Evolutionary conservation across 2,113 vertebrate species (phyloP).

Genomic region (Ondatra zibethicus): DNA sequence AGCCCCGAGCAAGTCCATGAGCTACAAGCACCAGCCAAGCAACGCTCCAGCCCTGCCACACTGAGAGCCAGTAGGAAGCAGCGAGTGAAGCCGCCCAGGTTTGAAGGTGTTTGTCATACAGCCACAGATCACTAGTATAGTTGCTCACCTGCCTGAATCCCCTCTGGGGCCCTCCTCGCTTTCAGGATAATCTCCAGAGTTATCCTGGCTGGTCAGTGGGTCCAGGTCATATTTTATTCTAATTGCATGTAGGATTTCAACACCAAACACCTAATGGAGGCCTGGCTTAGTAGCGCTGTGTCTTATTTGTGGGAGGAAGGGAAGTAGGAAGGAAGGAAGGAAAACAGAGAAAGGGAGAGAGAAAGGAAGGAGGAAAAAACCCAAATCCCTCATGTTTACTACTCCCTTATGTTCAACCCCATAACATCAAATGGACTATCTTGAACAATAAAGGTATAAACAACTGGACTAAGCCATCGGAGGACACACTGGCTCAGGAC

Average conservation of each 20-base stretch:
- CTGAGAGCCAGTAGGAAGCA: too few relatives aligned
- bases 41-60: too few relatives aligned
- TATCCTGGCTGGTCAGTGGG: not conserved
- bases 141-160: not conserved
- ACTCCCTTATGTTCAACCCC: too few relatives aligned
- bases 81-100: not conserved
- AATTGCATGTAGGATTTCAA: not conserved
- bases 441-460: not conserved
- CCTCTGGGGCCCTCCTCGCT: accelerated
- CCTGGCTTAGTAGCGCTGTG: not conserved
- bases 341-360: not conserved
- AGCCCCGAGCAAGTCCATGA: accelerated
- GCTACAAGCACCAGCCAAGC: too few relatives aligned
- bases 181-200: not conserved
- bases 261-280: too few relatives aligned
- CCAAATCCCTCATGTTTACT: not conserved
- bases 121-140: not conserved
- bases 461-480: not conserved
- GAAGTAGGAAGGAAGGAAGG: accelerated
- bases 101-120: not conserved
- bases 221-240: not conserved
- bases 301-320: not conserved
- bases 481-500: not conserved
- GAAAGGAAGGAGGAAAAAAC: not conserved
- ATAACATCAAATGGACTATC: too few relatives aligned